Percentiles rank a stretch among this genome's conserved stretches.
Evolutionary conservation across 2,797 vertebrate genomes (phyloP).

Genomic region (Silurus lanzhouensis): DNA sequence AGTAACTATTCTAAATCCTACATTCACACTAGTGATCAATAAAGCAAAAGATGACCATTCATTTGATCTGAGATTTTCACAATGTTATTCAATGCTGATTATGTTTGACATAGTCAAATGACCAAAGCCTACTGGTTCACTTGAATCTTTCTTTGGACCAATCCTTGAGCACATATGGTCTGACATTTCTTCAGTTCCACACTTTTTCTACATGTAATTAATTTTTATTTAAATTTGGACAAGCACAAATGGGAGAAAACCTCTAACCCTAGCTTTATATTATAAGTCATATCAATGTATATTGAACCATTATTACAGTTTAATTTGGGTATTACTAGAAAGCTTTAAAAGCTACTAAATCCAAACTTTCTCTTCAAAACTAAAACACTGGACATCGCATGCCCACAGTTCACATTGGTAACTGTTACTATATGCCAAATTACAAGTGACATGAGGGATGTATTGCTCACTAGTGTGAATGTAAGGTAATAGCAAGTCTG

Average conservation of each 20-base stretch:
- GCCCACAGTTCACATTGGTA: neutral
- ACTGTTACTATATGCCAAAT: neutral
- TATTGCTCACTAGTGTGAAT: constrained; percentile 18
- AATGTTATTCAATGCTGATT: neutral
- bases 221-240: neutral
- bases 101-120: neutral
- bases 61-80: neutral
- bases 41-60: neutral
- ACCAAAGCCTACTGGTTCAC: neutral
- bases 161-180: neutral
- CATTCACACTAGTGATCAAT: constrained; percentile 11
- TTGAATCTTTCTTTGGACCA: neutral
- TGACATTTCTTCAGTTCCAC: neutral
- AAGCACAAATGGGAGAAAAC: neutral
- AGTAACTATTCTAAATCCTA: constrained; percentile 26
- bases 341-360: neutral
- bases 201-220: neutral
- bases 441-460: neutral
- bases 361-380: neutral
- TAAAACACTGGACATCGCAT: neutral
- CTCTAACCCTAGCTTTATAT: neutral
- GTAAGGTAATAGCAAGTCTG: constrained; percentile 25
- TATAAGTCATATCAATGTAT: neutral
- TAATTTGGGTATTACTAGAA: neutral
- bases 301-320: neutral